Evolutionary conservation across 2,797 vertebrate genomes (phyloP).

Genomic region (Pogonophryne albipinna): DNA sequence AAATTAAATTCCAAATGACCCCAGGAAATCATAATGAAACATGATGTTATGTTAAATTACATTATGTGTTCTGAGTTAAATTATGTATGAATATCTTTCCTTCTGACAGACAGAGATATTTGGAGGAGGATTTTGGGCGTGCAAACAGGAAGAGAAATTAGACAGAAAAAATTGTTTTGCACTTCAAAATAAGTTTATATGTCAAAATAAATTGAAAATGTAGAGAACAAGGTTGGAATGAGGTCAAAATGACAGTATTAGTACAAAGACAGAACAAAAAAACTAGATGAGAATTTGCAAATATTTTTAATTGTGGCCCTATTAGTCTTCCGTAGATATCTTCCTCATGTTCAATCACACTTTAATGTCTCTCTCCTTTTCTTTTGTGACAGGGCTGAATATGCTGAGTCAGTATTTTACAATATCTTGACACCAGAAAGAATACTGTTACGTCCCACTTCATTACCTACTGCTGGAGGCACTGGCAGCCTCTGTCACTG

Average conservation of each 20-base stretch:
- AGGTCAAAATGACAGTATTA: too few relatives aligned
- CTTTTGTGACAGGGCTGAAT: neutral
- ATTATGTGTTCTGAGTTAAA: slow-evolving; percentile 26
- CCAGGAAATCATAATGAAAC: slow-evolving; percentile 44
- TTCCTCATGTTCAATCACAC: slow-evolving; percentile 11
- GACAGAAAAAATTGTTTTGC: too few relatives aligned
- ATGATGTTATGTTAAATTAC: slow-evolving; percentile 28
- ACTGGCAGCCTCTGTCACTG: neutral
- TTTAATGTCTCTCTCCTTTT: slow-evolving; percentile 1
- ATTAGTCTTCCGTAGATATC: neutral
- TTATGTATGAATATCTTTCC: slow-evolving; percentile 5
- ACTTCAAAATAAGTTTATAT: too few relatives aligned
- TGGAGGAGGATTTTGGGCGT: too few relatives aligned
- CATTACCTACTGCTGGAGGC: slow-evolving; percentile 11
- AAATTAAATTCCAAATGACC: slow-evolving; percentile 23
- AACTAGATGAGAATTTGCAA: too few relatives aligned
- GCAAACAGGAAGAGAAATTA: too few relatives aligned
- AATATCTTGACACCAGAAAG: neutral
- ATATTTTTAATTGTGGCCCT: too few relatives aligned
- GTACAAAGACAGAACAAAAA: too few relatives aligned
- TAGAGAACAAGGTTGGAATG: too few relatives aligned
- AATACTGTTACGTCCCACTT: neutral
- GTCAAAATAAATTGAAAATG: too few relatives aligned
- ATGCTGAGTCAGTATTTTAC: slow-evolving; percentile 31
- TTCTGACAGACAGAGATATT: slow-evolving; percentile 12